phyloP scores from a whole-genome alignment of 2,113 vertebrate species.

The Ictalurus punctatus region DNA sequence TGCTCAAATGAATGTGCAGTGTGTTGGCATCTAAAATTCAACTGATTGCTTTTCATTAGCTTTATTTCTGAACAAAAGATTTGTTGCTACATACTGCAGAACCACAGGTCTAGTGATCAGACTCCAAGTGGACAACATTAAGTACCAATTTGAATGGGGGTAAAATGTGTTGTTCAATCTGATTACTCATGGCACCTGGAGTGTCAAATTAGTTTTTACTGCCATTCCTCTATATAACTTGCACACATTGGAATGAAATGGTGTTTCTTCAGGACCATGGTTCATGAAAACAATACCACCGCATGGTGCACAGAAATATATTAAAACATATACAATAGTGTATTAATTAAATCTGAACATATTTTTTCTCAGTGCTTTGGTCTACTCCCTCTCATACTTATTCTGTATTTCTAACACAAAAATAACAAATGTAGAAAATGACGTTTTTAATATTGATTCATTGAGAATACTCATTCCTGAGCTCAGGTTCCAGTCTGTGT shows the following conservation, averaged over 20 bases:
- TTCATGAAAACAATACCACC: background rate
- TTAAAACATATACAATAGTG: background rate
- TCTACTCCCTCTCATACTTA: background rate
- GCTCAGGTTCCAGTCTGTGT: background rate
- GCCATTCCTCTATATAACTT: background rate
- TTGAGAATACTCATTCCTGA: background rate
- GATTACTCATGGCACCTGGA: background rate
- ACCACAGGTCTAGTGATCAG: slow-evolving; percentile 2
- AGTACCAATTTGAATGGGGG: background rate
- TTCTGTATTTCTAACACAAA: background rate
- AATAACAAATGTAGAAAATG: background rate
- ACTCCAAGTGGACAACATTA: background rate
- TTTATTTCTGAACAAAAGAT: background rate
- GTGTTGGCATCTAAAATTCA: background rate
- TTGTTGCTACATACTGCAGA: background rate
- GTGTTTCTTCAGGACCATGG: background rate
- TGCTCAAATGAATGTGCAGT: background rate
- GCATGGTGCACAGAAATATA: background rate
- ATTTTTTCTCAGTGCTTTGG: background rate
- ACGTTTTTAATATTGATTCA: background rate
- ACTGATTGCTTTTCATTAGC: background rate
- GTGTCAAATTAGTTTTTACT: background rate
- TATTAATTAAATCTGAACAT: background rate
- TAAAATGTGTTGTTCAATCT: background rate
- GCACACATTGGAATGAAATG: background rate